These are phyloP conservation scores for Agrilus planipennis DNA, from an alignment of 1,140 invertebrate genomes.

Conservation along the genomic window DNA sequence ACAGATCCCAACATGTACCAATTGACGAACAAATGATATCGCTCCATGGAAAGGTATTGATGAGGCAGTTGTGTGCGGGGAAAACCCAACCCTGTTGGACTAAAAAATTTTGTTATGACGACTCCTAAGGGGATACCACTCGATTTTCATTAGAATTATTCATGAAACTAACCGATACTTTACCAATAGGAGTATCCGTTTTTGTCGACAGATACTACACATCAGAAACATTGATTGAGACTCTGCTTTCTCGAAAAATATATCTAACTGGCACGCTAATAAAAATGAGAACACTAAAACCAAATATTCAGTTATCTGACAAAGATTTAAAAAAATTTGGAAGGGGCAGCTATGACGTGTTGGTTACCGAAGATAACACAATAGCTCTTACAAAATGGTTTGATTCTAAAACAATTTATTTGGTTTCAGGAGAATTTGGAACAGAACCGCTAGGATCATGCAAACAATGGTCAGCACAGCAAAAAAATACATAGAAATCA, in stretches of 20 bases:
- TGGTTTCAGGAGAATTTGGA: neutral
- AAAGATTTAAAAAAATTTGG: conserved; percentile 9
- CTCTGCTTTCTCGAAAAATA: conserved; percentile 6
- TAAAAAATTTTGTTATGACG: conserved; percentile 13
- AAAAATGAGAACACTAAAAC: conserved; percentile 8
- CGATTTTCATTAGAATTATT: conserved; percentile 5
- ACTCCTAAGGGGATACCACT: conserved; percentile 9
- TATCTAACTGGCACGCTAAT: conserved; percentile 11
- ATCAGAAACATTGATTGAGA: conserved; percentile 12
- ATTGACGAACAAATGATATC: no score
- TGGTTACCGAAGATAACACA: conserved; percentile 9
- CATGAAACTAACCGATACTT: conserved; percentile 12
- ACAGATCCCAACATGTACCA: no score
- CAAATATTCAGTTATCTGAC: conserved; percentile 6
- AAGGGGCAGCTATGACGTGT: conserved; percentile 7
- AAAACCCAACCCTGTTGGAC: conserved; percentile 7
- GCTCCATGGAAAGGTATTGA: no score
- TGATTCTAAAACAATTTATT: neutral
- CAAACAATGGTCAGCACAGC: neutral
- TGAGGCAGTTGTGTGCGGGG: no score
- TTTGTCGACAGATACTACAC: conserved; percentile 10
- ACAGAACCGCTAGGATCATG: neutral
- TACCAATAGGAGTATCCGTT: neutral
- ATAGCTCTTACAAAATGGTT: conserved; percentile 7
- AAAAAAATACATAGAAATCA: conserved; percentile 2